Base-by-base conservation (phyloP, 92 coral and sea anemone species). In the Phenganax marumi region DNA sequence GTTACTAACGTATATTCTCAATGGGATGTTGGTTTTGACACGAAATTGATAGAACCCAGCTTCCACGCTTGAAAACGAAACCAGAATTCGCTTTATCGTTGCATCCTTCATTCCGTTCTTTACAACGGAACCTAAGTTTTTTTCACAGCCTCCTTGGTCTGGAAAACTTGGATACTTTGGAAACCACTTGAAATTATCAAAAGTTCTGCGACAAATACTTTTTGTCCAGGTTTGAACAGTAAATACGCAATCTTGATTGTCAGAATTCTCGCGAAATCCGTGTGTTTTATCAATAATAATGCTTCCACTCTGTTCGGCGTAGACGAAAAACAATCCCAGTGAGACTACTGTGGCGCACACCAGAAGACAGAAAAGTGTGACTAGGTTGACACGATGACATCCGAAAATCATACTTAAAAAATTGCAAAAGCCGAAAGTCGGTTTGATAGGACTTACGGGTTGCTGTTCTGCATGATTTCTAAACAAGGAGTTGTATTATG, bases 21-120 rank as follows among this genome's bases (percentile, higher is more conserved):
- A 43, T 39, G 81, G 51, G 23, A 76, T 21, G 6, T 50, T 54
- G 8, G 81, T 12, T 10, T n/a, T 58, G 11, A 56, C 68, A 8
- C 81, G 81, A 16, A 76, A 57, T 76, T 76, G 62, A 48, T 76
- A 76, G 68, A 76, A 76, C 8, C 81, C 81, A 76, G 51, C 47
- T 76, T 76, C 69, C 13, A 76, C 18, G 39, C 25, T 58, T 24
- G 68, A 43, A 39, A 76, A 19, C 51, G 62, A 56, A 25, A 50
- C 50, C 50, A 54, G 81, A 25, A 57, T 25, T 24, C 81, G 81
- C 26, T 57, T 55, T 76, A 76, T 76, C 14, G 81, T 12, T 18
- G 69, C 8, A 26, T 8, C 39, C 23, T 76, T 21, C 12, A 21
- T 21, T 48, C 56, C 50, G 12, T 1, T 76, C 49, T 56, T 48